Evolutionary conservation across 2,797 vertebrate species (phyloP).

Genomic region (Anolis apletophallus): DNA sequence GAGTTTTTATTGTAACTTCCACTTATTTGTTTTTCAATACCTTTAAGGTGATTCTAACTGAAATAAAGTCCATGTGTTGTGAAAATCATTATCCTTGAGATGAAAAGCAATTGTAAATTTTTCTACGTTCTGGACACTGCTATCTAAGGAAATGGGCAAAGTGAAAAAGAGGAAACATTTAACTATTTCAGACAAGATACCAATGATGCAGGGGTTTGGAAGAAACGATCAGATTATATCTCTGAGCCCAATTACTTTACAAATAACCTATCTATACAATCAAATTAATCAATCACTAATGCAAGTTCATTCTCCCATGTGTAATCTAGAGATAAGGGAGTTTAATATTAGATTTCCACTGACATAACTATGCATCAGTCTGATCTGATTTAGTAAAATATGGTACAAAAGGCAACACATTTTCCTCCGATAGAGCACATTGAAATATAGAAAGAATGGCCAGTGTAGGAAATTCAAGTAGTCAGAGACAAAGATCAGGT

Average conservation of each 20-base stretch:
- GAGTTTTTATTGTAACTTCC: conserved; percentile 39
- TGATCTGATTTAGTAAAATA: conserved; percentile 83
- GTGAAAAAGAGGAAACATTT: conserved; percentile 48
- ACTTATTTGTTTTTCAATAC: conserved; percentile 47
- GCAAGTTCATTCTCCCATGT: conserved; percentile 81
- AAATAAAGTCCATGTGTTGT: conserved; percentile 61
- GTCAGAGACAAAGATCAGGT: conserved; percentile 75
- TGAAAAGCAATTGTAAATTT: conserved; percentile 45
- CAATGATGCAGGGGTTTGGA: conserved; percentile 74
- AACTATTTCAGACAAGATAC: conserved; percentile 81
- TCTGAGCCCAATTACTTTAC: conserved; percentile 86
- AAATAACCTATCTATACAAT: conserved; percentile 83
- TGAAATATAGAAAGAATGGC: conserved; percentile 71
- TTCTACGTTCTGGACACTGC: conserved; percentile 48
- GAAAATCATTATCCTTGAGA: conserved; percentile 56
- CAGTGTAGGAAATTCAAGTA: conserved; percentile 76
- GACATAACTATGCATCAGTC: conserved; percentile 83
- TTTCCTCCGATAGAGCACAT: conserved; percentile 78
- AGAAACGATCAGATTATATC: conserved; percentile 84
- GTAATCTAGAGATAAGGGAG: conserved; percentile 84
- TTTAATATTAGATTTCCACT: conserved; percentile 80
- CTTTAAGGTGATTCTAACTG: conserved; percentile 51
- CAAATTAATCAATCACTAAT: conserved; percentile 79
- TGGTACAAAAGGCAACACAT: conserved; percentile 80
- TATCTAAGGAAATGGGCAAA: conserved; percentile 78